Percentiles rank a stretch among this genome's conserved stretches.
Evolutionary conservation across 2,113 vertebrate genomes (phyloP).

Genomic region (Bucco capensis): DNA sequence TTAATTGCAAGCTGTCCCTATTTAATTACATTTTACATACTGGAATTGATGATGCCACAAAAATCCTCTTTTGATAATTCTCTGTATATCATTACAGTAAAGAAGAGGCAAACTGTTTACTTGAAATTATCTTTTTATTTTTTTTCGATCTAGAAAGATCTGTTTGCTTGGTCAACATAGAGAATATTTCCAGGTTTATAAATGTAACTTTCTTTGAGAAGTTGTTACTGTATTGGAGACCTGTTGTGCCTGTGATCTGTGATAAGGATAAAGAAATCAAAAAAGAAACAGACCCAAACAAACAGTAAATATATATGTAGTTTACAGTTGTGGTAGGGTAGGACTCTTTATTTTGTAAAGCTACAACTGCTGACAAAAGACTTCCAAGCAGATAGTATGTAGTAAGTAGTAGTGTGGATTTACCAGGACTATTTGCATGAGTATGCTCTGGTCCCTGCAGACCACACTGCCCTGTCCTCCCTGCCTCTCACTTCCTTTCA

Average conservation of each 20-base stretch:
- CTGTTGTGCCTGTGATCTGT: not conserved
- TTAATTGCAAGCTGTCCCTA: not conserved
- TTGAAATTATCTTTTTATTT: not conserved
- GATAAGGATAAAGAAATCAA: not conserved
- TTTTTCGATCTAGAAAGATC: not conserved
- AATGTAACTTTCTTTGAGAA: not conserved
- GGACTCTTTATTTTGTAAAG: not conserved
- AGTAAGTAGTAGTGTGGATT: not conserved
- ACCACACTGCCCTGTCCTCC: fast-evolving
- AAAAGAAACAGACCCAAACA: not conserved
- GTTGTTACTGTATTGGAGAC: not conserved
- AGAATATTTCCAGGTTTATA: not conserved
- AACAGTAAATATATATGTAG: not conserved
- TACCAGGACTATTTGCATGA: not conserved
- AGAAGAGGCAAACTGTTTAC: not conserved
- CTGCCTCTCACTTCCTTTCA: not conserved
- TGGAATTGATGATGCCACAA: not conserved
- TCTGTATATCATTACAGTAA: not conserved
- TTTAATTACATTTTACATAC: not conserved
- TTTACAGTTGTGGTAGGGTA: not conserved
- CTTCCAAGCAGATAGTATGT: not conserved
- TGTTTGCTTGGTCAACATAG: not conserved
- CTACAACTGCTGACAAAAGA: not conserved
- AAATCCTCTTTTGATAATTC: not conserved
- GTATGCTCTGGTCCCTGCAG: not conserved